Evolutionary conservation across 2,113 vertebrate genomes (phyloP).

Genomic region (Halichoerus grypus): DNA sequence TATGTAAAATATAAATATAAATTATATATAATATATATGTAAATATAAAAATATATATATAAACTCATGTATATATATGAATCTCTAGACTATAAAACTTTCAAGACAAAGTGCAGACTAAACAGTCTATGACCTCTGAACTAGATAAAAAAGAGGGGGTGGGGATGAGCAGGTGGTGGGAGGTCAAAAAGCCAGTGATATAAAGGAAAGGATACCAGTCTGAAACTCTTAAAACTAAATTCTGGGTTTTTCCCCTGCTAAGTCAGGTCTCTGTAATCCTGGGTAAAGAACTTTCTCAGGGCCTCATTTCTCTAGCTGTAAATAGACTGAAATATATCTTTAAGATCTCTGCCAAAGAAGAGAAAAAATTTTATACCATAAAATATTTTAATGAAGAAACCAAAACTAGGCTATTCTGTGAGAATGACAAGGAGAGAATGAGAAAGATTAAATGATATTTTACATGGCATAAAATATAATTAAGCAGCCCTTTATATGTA

Average conservation of each 20-base stretch:
- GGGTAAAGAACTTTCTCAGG: not conserved
- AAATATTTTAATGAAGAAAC: constrained; percentile 51
- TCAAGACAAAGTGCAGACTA: not conserved
- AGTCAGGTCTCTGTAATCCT: not conserved
- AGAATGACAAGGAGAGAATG: constrained; percentile 22
- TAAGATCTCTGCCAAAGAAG: not conserved
- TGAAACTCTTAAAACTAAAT: not conserved
- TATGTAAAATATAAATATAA: not conserved
- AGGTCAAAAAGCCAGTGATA: not conserved
- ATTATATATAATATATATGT: no score
- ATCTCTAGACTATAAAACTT: not conserved
- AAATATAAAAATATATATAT: no score
- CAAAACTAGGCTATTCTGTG: not conserved
- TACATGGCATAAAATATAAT: constrained; percentile 17
- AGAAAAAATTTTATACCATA: constrained; percentile 1
- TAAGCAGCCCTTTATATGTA: not conserved
- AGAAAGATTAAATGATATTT: constrained; percentile 44
- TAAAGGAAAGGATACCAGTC: not conserved
- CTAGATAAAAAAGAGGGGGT: not conserved
- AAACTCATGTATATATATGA: not conserved
- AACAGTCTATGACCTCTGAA: not conserved
- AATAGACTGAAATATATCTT: not conserved
- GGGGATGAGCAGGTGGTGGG: rapidly evolving
- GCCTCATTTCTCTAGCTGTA: not conserved
- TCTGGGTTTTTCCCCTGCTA: not conserved